Conservation (phyloP, 2,888 invertebrate genomes). For the Penaeus monodon region DNA sequence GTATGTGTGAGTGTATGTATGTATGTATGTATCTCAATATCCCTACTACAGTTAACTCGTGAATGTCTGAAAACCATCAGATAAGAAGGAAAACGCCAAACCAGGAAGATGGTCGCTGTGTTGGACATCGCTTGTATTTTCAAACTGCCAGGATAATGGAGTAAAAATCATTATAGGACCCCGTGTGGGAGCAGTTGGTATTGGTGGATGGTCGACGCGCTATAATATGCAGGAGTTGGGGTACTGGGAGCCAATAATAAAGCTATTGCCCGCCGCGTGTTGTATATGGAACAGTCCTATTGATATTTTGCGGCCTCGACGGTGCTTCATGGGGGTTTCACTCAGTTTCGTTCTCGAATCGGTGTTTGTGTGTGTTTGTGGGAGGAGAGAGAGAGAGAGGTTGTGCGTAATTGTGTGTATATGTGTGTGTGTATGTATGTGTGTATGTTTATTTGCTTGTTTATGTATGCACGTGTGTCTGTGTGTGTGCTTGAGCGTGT, state of each 20-base stretch:
- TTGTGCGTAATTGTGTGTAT: background rate
- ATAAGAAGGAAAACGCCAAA: no score
- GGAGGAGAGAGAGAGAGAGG: background rate
- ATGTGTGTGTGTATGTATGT: background rate
- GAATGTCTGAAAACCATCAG: no score
- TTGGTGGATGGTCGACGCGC: background rate
- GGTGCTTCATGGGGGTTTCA: background rate
- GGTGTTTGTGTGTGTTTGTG: background rate
- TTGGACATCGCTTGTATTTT: background rate
- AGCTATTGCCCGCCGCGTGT: constrained; percentile 31
- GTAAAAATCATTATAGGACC: background rate
- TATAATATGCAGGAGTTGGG: constrained; percentile 9
- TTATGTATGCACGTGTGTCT: no score
- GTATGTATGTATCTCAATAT: no score
- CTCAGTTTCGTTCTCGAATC: constrained; percentile 1
- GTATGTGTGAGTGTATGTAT: background rate
- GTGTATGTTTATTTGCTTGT: no score
- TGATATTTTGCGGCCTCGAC: constrained; percentile 33
- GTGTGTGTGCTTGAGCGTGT: no score
- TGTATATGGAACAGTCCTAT: constrained; percentile 49
- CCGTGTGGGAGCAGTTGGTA: background rate
- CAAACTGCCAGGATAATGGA: background rate
- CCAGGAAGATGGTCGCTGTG: no score
- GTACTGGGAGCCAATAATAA: constrained; percentile 41
- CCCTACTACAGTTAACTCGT: no score